Base-by-base conservation (phyloP, 1,140 invertebrate species). In the Nasonia giraulti region DNA sequence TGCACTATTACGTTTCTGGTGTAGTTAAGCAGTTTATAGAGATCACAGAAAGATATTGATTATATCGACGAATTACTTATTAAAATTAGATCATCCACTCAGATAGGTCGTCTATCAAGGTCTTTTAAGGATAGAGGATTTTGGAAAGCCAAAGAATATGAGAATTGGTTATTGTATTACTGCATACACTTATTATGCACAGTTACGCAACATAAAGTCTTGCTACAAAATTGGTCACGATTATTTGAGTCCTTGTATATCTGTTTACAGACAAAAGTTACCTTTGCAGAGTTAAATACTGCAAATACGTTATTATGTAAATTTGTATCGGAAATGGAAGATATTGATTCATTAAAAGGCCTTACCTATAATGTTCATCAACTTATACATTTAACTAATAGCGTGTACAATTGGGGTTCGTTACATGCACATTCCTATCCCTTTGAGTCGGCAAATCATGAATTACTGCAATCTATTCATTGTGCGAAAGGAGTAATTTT, bases 111-210 rank as follows among this genome's bases (percentile, higher is more conserved):
- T 20, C 5, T 66, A 66, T 23, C 12, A 31, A 55, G 50, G 23
- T 27, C 50, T 62, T 66, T 79, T 7, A 37, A n/a, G 12, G 47
- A 79, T 6, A 17, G 23, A 66, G 31, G 17, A 66, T 31, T 23
- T 33, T 66, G 77, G 77, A 79, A 55, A 66, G 37, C 37, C 2
- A 76, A 23, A 27, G 74, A 76, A 47, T 76, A 50, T 10, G 74
- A 76, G 40, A 76, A 76, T 50, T 76, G 74, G 74, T 5, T 76
- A 5, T 50, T 76, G 20, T 76, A 47, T 23, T 76, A 50, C 23
- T 62, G 50, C 20, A 62, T 79, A 20, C 55, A 55, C 2, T 1
- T 66, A 62, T 33, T 66, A 12, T 12, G 5, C 27, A 31, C 27
- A 79, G 31, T 40, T n/a, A 17, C 40, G 12, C 8, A 76, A 76